Base-by-base conservation (phyloP, 2,888 invertebrate genomes). In the Aricia artaxerxes region DNA sequence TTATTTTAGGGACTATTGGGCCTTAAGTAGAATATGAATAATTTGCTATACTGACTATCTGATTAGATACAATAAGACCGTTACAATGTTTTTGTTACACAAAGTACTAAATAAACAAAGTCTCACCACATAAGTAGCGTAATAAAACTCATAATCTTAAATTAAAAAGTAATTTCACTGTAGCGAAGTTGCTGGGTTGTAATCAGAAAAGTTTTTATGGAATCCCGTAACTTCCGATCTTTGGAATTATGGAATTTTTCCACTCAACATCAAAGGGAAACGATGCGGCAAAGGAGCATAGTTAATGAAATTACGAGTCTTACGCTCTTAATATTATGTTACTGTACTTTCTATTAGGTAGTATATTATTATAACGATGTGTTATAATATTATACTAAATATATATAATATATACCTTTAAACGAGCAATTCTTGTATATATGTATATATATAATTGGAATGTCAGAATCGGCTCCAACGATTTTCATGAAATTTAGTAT, bases 161-260 rank as follows among this genome's bases (percentile, higher is more conserved):
- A 75, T 75, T 75, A 75, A 75, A 75, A 75, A 75, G 75, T 75
- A 75, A 75, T 75, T 75, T 24, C 31, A 75, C 13, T 44, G 75
- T 75, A 75, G 11, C 75, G 13, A 75, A 75, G 75, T 49, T 44
- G 73, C 44, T 13, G 24, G 75, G 75, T 11, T 38, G 31, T 75
- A 75, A 75, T 75, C 75, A 75, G 75, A 24, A 75, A 75, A 75
- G 75, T 75, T 75, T 49, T 75, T 49, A 75, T 49, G 44, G 75
- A 75, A 75, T 75, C 49, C 49, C 75, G 44, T 44, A 31, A 75
- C 75, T 49, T 75, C 31, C 24, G 31, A 24, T 44, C 75, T 75
- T 49, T 11, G 75, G n/a, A 75, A 75, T 75, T 75, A 75, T 75
- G 75, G 49, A 49, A 53, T 75, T 75, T 75, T 44, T 75, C 49